Conservation (phyloP, 1,140 invertebrate species). For the Latrodectus geometricus region DNA sequence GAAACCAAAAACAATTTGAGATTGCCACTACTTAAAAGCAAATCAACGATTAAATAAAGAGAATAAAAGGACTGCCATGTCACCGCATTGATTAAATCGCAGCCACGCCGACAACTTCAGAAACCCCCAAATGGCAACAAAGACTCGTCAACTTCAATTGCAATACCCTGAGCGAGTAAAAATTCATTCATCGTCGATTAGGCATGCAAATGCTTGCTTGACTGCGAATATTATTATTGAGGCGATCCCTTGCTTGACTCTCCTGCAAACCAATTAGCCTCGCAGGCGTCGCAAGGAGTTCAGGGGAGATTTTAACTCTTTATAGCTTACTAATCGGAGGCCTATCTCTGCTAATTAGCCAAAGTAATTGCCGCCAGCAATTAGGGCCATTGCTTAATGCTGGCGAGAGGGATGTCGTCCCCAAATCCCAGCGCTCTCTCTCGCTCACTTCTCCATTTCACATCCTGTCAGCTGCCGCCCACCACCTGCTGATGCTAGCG, state of each 20-base stretch:
- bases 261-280: constrained; percentile 48
- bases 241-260: constrained; percentile 19
- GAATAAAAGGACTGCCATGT: background rate
- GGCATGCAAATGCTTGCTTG: constrained; percentile 43
- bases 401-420: constrained; percentile 29
- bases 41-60: background rate
- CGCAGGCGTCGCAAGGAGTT: constrained; percentile 28
- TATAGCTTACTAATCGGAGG: constrained; percentile 45
- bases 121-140: constrained; percentile 21
- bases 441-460: constrained; percentile 12
- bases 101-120: background rate
- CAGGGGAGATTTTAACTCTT: constrained; percentile 43
- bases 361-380: constrained; percentile 52
- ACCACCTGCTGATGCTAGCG: constrained; percentile 1
- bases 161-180: background rate
- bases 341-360: constrained; percentile 51
- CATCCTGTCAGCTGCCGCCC: constrained; percentile 16
- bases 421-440: constrained; percentile 20
- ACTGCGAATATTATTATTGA: constrained; percentile 49
- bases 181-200: constrained; percentile 36
- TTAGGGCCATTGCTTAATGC: constrained; percentile 50
- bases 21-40: background rate
- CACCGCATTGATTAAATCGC: background rate
- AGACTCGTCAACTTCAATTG: constrained; percentile 20
- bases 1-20: background rate